Conservation (phyloP, 1,140 invertebrate genomes). For the Ganaspis sp. region DNA sequence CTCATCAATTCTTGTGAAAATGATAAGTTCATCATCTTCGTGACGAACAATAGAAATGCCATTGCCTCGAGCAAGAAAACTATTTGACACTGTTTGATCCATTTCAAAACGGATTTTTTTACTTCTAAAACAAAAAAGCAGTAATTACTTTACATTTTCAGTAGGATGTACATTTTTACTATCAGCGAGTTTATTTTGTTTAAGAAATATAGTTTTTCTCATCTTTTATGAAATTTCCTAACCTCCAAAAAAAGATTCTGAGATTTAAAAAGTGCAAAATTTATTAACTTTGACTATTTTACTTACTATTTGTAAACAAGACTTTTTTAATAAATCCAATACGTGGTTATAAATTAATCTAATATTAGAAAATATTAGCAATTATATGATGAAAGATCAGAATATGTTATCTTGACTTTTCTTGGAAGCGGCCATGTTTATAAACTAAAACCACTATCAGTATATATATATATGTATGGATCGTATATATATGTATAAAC, state of each 20-base stretch:
- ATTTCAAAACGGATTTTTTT: background rate
- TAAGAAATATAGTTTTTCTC: background rate
- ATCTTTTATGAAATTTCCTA: background rate
- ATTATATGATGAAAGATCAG: background rate
- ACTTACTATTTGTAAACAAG: background rate
- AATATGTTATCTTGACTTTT: background rate
- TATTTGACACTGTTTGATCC: background rate
- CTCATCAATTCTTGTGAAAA: constrained; percentile 54
- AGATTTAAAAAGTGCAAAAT: background rate
- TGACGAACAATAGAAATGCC: constrained; percentile 16
- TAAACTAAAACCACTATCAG: no score
- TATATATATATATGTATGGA: no score
- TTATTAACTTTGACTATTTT: background rate
- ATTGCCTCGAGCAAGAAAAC: background rate
- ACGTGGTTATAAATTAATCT: background rate
- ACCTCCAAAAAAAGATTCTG: background rate
- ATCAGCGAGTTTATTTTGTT: no score
- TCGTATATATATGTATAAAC: no score
- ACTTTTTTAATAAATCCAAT: background rate
- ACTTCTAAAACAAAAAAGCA: background rate
- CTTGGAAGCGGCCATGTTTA: constrained; percentile 8
- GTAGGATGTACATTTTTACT: no score
- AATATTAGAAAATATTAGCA: background rate
- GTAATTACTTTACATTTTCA: background rate
- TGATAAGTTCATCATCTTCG: constrained; percentile 15